phyloP scores from a whole-genome alignment of 1,140 invertebrate species.

The Euura lappo region DNA sequence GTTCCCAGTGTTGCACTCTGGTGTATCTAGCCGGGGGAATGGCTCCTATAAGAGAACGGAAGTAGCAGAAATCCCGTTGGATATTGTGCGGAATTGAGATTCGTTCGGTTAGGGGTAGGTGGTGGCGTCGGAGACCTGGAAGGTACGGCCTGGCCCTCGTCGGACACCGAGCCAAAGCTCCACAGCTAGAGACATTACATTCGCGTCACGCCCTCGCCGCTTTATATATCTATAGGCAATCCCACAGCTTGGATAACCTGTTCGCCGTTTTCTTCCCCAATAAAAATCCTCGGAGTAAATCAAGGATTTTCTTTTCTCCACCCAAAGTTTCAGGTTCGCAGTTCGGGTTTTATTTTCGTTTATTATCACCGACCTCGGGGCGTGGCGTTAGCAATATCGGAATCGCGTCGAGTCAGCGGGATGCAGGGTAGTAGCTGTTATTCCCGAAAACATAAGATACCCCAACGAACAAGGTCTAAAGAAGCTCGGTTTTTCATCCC shows the following conservation, averaged over 20 bases:
- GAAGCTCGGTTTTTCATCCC: no score
- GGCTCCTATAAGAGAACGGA: slow-evolving; percentile 8
- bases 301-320: slow-evolving; percentile 31
- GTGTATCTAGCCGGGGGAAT: no score
- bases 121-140: not conserved
- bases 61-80: slow-evolving; percentile 23
- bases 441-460: no score
- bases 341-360: no score
- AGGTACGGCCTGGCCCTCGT: no score
- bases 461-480: no score
- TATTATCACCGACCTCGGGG: no score
- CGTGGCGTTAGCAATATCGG: no score
- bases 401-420: no score
- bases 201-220: slow-evolving; percentile 41
- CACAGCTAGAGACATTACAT: slow-evolving; percentile 21
- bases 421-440: no score
- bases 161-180: not conserved
- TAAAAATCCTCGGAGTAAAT: slow-evolving; percentile 37
- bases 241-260: slow-evolving; percentile 33
- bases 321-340: not conserved
- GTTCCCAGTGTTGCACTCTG: no score
- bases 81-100: slow-evolving; percentile 22
- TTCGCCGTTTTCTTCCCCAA: slow-evolving; percentile 29
- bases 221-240: slow-evolving; percentile 32
- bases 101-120: not conserved